These are phyloP conservation scores for Nebria ingens DNA, from an alignment of 1,140 invertebrate genomes.

Conservation along the genomic window DNA sequence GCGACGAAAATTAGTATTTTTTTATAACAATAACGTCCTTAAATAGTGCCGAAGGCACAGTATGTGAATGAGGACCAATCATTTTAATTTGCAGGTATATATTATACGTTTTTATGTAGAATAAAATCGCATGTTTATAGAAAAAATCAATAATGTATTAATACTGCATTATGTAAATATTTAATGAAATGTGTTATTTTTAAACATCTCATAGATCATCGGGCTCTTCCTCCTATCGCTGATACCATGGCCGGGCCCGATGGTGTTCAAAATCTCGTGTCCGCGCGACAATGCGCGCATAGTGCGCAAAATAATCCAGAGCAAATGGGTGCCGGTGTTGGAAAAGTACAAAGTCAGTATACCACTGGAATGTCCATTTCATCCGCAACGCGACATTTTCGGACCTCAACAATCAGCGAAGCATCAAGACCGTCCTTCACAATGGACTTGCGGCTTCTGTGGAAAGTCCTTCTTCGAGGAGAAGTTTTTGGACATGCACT, in stretches of 20 bases:
- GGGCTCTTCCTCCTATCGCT: constrained; percentile 67
- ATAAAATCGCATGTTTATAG: not conserved
- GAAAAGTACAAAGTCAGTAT: constrained; percentile 71
- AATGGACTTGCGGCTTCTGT: constrained; percentile 86
- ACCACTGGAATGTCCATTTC: constrained; percentile 81
- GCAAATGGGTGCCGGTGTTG: constrained; percentile 82
- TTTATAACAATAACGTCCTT: not conserved
- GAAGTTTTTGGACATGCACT: constrained; percentile 77
- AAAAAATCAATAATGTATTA: constrained; percentile 11
- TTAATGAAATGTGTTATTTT: constrained; percentile 15
- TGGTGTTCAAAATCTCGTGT: constrained; percentile 75
- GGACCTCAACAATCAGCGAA: constrained; percentile 72
- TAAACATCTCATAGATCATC: constrained; percentile 64
- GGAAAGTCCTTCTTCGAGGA: constrained; percentile 88
- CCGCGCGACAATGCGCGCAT: constrained; percentile 79
- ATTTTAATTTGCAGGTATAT: constrained; percentile 30
- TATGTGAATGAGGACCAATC: constrained; percentile 36
- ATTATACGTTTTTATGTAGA: not conserved
- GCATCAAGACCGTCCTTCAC: constrained; percentile 67
- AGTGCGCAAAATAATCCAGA: constrained; percentile 78
- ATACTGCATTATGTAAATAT: constrained; percentile 10
- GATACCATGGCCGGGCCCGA: constrained; percentile 78
- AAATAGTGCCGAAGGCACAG: constrained; percentile 34
- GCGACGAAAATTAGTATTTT: not conserved
- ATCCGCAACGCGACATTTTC: constrained; percentile 77